Evolutionary conservation across 2,888 invertebrate species (phyloP).

Genomic region (Ochropleura plecta): DNA sequence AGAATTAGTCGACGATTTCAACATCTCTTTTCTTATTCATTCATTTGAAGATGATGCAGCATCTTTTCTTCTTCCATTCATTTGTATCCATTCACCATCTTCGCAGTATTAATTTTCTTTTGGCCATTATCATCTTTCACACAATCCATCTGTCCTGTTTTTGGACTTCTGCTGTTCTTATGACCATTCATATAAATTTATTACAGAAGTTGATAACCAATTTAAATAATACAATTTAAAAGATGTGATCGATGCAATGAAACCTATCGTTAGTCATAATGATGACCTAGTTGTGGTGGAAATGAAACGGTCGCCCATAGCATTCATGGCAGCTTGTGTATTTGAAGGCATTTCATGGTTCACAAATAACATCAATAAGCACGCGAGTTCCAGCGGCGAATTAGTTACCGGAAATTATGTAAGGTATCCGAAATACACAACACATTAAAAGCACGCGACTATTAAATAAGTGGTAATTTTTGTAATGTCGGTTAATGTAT

Average conservation of each 20-base stretch:
- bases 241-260: not conserved
- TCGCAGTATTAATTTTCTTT: not conserved
- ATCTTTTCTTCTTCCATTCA: not conserved
- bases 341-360: conserved; percentile 65
- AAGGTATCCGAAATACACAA: conserved; percentile 25
- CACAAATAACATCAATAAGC: conserved; percentile 67
- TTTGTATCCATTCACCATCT: not conserved
- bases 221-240: conserved; percentile 1
- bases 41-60: not conserved
- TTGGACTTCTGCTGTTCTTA: not conserved
- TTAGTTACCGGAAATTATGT: conserved; percentile 46
- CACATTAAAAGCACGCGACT: conserved; percentile 40
- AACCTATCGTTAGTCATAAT: conserved; percentile 24
- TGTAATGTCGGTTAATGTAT: conserved; percentile 10
- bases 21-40: not conserved
- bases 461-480: conserved; percentile 14
- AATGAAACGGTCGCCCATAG: conserved; percentile 56
- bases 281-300: conserved; percentile 67
- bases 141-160: not conserved
- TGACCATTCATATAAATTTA: not conserved
- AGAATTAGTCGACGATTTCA: not conserved
- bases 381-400: conserved; percentile 64
- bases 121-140: not conserved
- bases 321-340: conserved; percentile 56
- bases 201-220: not conserved